Evolutionary conservation across 2,888 invertebrate genomes (phyloP).

Genomic region (Andricus quercusramuli): DNA sequence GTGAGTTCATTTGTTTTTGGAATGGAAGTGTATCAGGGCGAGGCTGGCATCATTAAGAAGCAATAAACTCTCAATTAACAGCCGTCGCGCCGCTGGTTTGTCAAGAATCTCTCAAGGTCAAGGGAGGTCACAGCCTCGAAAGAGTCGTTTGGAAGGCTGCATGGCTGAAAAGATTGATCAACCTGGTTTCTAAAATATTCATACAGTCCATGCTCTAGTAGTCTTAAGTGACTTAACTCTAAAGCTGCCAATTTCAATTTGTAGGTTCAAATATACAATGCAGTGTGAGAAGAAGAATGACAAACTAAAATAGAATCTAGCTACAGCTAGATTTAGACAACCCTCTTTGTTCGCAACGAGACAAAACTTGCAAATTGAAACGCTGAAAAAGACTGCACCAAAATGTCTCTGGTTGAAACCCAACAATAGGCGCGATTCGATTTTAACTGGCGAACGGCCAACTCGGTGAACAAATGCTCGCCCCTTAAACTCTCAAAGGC

Average conservation of each 20-base stretch:
- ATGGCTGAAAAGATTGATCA: background rate
- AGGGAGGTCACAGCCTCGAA: background rate
- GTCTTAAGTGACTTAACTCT: background rate
- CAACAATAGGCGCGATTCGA: constrained; percentile 39
- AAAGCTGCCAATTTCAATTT: constrained; percentile 5
- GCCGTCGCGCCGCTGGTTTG: constrained; percentile 46
- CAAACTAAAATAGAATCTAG: background rate
- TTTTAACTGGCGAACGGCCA: constrained; percentile 31
- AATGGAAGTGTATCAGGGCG: constrained; percentile 26
- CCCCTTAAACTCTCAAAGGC: constrained; percentile 23
- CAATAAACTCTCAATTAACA: constrained; percentile 55
- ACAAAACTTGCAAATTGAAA: constrained; percentile 22
- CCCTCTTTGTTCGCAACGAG: constrained; percentile 18
- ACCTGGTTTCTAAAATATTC: background rate
- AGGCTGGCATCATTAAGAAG: constrained; percentile 41
- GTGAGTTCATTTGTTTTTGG: constrained; percentile 6
- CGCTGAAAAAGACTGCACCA: constrained; percentile 19
- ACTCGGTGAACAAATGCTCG: constrained; percentile 36
- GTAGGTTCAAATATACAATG: background rate
- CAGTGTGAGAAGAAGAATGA: background rate
- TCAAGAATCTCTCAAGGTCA: constrained; percentile 50
- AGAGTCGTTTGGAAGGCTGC: background rate
- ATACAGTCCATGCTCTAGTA: background rate
- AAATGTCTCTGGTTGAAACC: constrained; percentile 18
- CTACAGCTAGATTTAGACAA: background rate